These are phyloP conservation scores for Rhinichthys klamathensis DNA, from an alignment of 2,113 vertebrate species.

Conservation along the genomic window DNA sequence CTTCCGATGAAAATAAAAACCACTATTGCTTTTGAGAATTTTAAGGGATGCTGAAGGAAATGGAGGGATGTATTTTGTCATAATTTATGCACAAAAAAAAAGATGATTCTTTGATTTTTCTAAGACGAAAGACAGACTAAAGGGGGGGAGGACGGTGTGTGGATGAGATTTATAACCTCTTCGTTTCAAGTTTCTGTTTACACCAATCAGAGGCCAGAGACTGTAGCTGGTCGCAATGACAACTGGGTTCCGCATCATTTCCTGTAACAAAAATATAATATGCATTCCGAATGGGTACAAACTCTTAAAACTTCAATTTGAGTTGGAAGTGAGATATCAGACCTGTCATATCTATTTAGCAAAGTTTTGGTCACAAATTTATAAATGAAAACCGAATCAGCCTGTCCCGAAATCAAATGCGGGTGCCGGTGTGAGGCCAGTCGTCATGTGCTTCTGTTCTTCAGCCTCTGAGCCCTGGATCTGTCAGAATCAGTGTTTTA, in stretches of 20 bases:
- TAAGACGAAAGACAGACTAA: slow-evolving; percentile 10
- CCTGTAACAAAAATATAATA: slow-evolving; percentile 3
- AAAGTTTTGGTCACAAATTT: not conserved
- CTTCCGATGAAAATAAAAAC: slow-evolving; percentile 50
- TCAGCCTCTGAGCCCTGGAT: slow-evolving; percentile 35
- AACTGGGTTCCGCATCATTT: not conserved
- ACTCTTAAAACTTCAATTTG: not conserved
- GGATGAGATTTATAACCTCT: slow-evolving; percentile 41
- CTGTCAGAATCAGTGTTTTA: slow-evolving; percentile 62
- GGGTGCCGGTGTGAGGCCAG: not conserved
- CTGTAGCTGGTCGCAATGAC: slow-evolving; percentile 19
- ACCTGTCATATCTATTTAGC: not conserved
- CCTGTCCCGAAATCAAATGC: not conserved
- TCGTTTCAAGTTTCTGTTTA: slow-evolving; percentile 56
- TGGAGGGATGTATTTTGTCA: slow-evolving; percentile 62
- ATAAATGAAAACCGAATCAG: not conserved
- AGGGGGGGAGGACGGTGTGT: slow-evolving; percentile 23
- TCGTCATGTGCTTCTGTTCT: slow-evolving; percentile 14
- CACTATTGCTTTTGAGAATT: slow-evolving; percentile 57
- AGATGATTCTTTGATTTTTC: not conserved
- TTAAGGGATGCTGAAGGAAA: slow-evolving; percentile 65
- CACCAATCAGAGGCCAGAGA: slow-evolving; percentile 44
- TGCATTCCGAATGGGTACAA: not conserved
- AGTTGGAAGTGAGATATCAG: slow-evolving; percentile 9
- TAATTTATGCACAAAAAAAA: slow-evolving; percentile 53